Conservation (phyloP, 1,140 invertebrate genomes). For the Musca vetustissima region DNA sequence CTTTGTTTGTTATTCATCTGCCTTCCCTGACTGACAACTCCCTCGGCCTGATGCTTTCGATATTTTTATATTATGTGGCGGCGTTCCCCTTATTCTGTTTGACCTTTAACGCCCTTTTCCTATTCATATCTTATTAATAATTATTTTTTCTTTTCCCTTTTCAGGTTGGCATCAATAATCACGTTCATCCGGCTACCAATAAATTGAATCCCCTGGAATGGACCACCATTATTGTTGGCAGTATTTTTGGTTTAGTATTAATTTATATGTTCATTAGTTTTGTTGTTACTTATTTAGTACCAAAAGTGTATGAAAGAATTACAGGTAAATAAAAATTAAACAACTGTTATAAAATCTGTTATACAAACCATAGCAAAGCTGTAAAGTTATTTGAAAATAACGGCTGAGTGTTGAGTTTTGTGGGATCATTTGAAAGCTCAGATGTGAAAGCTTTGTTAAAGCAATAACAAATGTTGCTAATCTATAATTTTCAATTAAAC, state of each 20-base stretch:
- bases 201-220: conserved; percentile 50
- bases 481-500: too few relatives aligned
- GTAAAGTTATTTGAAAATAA: conserved; percentile 1
- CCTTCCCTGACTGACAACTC: too few relatives aligned
- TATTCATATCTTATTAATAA: too few relatives aligned
- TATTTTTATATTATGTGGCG: too few relatives aligned
- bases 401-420: too few relatives aligned
- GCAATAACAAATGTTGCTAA: too few relatives aligned
- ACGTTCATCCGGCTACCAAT: conserved; percentile 46
- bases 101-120: too few relatives aligned
- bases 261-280: conserved; percentile 48
- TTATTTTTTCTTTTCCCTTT: background rate
- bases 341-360: background rate
- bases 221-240: conserved; percentile 48
- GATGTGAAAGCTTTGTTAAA: too few relatives aligned
- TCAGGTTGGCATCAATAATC: conserved; percentile 50
- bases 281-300: conserved; percentile 45
- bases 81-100: background rate
- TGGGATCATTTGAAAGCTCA: too few relatives aligned
- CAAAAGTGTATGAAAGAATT: conserved; percentile 37
- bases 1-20: too few relatives aligned
- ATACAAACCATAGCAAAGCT: background rate
- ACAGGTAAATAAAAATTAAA: conserved; percentile 16
- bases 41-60: too few relatives aligned
- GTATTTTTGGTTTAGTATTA: conserved; percentile 48